phyloP scores from a whole-genome alignment of 2,888 invertebrate species.

The Tiliacea citrago region DNA sequence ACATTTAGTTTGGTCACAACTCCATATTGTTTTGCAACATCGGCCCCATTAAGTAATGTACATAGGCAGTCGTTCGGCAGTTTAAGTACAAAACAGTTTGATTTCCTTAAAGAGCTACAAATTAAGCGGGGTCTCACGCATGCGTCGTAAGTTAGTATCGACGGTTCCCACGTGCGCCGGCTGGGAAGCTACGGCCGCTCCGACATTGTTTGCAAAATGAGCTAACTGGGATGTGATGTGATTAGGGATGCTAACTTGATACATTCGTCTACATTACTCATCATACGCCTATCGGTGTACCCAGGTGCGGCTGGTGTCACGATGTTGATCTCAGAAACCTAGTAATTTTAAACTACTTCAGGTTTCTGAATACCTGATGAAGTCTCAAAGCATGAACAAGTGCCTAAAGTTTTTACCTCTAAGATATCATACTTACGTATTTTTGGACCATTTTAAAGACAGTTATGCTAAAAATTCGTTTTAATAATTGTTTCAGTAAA shows the following conservation, averaged over 20 bases:
- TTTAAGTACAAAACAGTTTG: conserved; percentile 1
- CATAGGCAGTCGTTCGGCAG: conserved; percentile 11
- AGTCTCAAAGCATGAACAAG: neutral
- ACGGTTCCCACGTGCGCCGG: conserved; percentile 64
- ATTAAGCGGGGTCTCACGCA: conserved; percentile 55
- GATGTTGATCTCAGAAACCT: neutral
- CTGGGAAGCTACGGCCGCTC: conserved; percentile 53
- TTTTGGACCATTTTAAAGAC: neutral
- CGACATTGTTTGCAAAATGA: conserved; percentile 61
- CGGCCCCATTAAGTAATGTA: conserved; percentile 12
- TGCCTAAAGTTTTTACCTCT: too few species aligned
- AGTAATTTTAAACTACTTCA: neutral
- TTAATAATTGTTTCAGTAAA: neutral
- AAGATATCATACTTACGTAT: neutral
- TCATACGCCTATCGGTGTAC: neutral
- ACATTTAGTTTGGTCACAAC: neutral
- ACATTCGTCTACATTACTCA: neutral
- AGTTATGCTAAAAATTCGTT: neutral
- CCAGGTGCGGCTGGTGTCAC: neutral
- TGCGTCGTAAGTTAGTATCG: conserved; percentile 36
- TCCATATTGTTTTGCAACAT: conserved; percentile 10
- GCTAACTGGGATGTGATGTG: conserved; percentile 37
- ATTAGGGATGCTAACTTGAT: conserved; percentile 35
- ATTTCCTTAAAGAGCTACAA: conserved; percentile 13
- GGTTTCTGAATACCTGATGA: neutral